phyloP scores from a whole-genome alignment of 2,113 vertebrate species.

The Hydrolagus affinis region DNA sequence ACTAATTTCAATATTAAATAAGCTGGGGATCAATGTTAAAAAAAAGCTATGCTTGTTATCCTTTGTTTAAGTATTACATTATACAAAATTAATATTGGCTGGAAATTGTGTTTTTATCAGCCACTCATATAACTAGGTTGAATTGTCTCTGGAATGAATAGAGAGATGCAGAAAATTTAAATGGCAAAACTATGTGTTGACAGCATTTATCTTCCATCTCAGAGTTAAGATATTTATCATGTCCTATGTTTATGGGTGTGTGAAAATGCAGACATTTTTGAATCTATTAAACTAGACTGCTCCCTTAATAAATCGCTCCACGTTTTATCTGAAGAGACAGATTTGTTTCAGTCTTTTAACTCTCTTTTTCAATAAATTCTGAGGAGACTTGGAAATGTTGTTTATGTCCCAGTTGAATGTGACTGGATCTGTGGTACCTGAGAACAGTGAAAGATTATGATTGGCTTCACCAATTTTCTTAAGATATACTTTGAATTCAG shows the following conservation, averaged over 20 bases:
- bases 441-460: not conserved
- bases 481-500: too few relatives aligned
- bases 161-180: constrained; percentile 22
- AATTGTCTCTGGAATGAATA: not conserved
- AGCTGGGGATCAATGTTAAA: not conserved
- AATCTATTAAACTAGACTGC: constrained; percentile 7
- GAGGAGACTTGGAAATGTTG: not conserved
- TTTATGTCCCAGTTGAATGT: not conserved
- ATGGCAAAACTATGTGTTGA: constrained; percentile 9
- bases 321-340: not conserved
- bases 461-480: not conserved
- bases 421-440: not conserved
- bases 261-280: constrained; percentile 6
- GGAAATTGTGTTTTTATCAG: not conserved
- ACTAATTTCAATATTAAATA: not conserved
- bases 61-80: not conserved
- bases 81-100: not conserved
- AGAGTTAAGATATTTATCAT: constrained; percentile 12
- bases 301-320: not conserved
- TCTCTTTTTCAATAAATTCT: not conserved
- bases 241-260: constrained; percentile 8
- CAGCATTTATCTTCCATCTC: constrained; percentile 8
- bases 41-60: not conserved
- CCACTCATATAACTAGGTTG: not conserved
- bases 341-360: constrained; percentile 15